Evolutionary conservation across 2,797 vertebrate species (phyloP).

Genomic region (Xenentodon cancila): DNA sequence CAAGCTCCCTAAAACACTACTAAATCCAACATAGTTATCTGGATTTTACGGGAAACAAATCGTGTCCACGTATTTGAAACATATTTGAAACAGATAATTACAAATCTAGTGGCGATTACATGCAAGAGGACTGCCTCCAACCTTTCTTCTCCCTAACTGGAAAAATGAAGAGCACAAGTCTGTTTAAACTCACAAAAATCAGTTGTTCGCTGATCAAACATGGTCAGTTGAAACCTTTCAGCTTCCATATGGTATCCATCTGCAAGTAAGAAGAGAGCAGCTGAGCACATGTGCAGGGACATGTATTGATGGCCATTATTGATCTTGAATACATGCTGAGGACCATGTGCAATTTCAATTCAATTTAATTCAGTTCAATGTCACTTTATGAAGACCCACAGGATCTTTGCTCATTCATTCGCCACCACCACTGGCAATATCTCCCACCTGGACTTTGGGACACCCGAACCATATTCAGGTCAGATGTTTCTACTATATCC

Average conservation of each 20-base stretch:
- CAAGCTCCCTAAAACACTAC: background rate
- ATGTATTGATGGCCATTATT: background rate
- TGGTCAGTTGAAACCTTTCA: background rate
- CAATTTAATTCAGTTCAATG: too few relatives aligned
- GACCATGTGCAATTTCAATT: too few relatives aligned
- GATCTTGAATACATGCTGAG: background rate
- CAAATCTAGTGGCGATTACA: slow-evolving; percentile 27
- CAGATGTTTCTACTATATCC: too few relatives aligned
- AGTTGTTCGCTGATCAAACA: background rate
- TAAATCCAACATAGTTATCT: slow-evolving; percentile 39
- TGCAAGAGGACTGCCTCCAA: slow-evolving; percentile 38
- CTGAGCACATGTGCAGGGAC: background rate
- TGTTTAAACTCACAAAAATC: background rate
- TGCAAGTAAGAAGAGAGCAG: background rate
- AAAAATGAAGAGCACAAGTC: slow-evolving; percentile 9
- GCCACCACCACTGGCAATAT: too few relatives aligned
- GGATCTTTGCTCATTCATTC: too few relatives aligned
- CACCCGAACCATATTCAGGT: too few relatives aligned
- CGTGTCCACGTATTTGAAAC: slow-evolving; percentile 24
- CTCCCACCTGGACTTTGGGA: too few relatives aligned
- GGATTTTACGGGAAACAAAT: slow-evolving; percentile 55
- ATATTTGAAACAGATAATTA: slow-evolving; percentile 26
- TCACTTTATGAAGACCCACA: too few relatives aligned
- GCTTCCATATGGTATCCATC: background rate
- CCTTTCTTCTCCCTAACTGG: slow-evolving; percentile 31